Evolutionary conservation across 2,113 vertebrate genomes (phyloP), one percentile per base, ranked within the genome.

Genomic region (Hippoglossus stenolepis): DNA sequence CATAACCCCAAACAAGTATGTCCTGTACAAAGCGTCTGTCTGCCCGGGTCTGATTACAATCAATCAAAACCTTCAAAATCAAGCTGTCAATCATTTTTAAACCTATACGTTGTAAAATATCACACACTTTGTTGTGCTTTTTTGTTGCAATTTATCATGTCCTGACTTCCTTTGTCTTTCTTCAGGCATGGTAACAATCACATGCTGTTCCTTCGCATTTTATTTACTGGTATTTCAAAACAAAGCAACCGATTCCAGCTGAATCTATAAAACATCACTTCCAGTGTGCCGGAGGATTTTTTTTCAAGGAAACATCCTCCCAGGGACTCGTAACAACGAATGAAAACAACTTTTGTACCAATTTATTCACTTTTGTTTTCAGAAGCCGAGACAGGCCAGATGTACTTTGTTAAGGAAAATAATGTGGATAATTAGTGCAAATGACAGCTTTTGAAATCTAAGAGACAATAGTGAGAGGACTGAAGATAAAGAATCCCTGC

Each of bases 281-380:
- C 58, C 54, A 56, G 5, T 65, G 47, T 20, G 65, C 69, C 57
- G 26, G 63, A 62, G 76, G 61, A 26, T 20, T 28, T 56, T 61
- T 40, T 45, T 66, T 43, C n/a, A 56, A n/a, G 7, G 51, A 66
- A 80, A 86, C 76, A 59, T 77, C 65, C 24, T 77, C 51, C 58
- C 57, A 80, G 75, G 69, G 76, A 69, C 65, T 69, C 21, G n/a
- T 31, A 21, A 49, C 49, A 61, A 45, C 62, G 47, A 68, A 78
- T 61, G 28, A 65, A 84, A 85, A 79, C 65, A 56, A 60, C 56
- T 79, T 72, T 75, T 61, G 18, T 60, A 20, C 65, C 69, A 74
- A 80, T 47, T 63, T 58, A 77, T 61, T 84, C 51, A 43, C 62
- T 65, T 67, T 65, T 74, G 60, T 58, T 60, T 79, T 71, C 71